Evolutionary conservation across 2,888 invertebrate genomes (phyloP).

Genomic region (Paralinhomoeus sp.): DNA sequence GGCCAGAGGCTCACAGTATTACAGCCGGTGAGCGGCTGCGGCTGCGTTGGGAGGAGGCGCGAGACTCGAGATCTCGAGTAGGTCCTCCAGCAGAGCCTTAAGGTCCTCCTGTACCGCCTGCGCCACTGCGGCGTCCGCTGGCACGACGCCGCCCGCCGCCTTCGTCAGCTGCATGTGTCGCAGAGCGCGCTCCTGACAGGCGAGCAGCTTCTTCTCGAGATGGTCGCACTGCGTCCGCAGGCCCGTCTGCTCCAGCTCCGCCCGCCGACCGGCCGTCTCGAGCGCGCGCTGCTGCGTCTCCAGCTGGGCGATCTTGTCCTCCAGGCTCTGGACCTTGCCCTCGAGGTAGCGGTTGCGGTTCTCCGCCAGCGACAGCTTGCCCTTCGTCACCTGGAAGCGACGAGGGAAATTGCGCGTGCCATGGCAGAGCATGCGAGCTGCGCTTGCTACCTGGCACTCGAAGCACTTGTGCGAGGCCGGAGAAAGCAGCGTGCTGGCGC

Average conservation of each 20-base stretch:
- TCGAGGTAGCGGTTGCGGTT: constrained; percentile 5
- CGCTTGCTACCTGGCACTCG: constrained; percentile 10
- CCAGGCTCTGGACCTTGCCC: constrained; percentile 1
- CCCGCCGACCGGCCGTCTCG: constrained; percentile 1
- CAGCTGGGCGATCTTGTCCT: constrained; percentile 4
- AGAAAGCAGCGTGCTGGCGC: too few species aligned
- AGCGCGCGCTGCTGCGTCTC: constrained; percentile 2
- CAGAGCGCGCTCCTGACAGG: constrained; percentile 4
- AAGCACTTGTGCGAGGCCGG: constrained; percentile 12
- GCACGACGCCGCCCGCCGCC: too few species aligned
- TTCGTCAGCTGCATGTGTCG: not conserved
- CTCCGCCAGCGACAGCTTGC: constrained; percentile 4
- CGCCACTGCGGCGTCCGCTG: too few species aligned
- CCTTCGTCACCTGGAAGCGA: not conserved
- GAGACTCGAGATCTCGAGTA: not conserved
- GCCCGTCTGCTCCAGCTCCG: constrained; percentile 1
- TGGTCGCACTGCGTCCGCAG: constrained; percentile 5
- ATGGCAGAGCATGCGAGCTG: not conserved
- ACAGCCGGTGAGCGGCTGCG: too few species aligned
- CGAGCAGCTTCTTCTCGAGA: constrained; percentile 5
- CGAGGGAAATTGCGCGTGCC: not conserved
- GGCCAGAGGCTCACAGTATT: too few species aligned
- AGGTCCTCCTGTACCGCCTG: too few species aligned
- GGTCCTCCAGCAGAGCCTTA: not conserved
- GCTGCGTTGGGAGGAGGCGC: not conserved